phyloP scores from a whole-genome alignment of 2,888 invertebrate genomes.

The Atethmia centrago region DNA sequence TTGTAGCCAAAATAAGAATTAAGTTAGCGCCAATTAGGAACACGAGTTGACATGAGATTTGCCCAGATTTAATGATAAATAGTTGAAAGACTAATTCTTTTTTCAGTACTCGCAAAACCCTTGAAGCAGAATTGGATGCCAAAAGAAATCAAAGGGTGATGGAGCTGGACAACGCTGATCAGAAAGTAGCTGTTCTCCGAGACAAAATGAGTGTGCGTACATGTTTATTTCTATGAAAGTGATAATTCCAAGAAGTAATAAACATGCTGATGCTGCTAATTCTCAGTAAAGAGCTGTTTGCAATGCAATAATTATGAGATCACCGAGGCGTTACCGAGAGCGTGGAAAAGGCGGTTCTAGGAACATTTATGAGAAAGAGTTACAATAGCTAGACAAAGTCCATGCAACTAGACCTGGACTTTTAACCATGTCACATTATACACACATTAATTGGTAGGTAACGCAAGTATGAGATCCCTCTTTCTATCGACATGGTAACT shows the following conservation, averaged over 20 bases:
- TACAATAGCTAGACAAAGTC: conserved; percentile 35
- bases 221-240: conserved; percentile 31
- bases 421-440: neutral
- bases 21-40: neutral
- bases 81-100: neutral
- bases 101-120: conserved; percentile 72
- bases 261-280: conserved; percentile 46
- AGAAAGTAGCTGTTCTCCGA: conserved; percentile 78
- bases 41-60: neutral
- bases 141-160: conserved; percentile 72
- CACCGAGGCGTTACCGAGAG: conserved; percentile 55
- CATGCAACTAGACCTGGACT: neutral
- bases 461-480: neutral
- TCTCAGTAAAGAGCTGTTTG: conserved; percentile 43
- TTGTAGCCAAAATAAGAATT: neutral
- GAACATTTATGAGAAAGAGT: conserved; percentile 53
- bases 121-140: conserved; percentile 70
- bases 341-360: conserved; percentile 46
- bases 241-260: conserved; percentile 31
- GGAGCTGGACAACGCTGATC: conserved; percentile 75
- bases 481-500: too few relatives aligned
- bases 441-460: conserved; percentile 1
- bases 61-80: neutral
- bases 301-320: conserved; percentile 50
- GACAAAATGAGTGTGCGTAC: conserved; percentile 81